Base-by-base conservation (phyloP, 53 echinoderm and acorn worm genomes). In the Crossaster papposus region DNA sequence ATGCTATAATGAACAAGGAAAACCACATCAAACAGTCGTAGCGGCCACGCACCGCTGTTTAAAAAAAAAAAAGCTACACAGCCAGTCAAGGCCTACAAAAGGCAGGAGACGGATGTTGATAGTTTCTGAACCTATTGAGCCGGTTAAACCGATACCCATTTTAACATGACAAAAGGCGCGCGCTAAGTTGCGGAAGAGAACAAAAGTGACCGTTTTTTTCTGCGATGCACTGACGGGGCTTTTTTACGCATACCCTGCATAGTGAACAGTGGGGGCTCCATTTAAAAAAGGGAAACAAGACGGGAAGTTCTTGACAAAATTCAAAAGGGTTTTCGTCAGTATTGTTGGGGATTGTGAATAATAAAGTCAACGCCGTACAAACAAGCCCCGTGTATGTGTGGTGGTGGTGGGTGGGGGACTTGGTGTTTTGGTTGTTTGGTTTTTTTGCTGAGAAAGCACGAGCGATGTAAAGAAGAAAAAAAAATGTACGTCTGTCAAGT, bases 71-170 rank as follows among this genome's bases (percentile, higher is more conserved):
- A 38, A 72, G 70, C 34, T 31, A 36, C 34, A 77, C 55, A 70
- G n/a, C 87, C 87, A 77, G 78, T 88, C 88, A 86, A 68, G 65
- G 77, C 64, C 53, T 38, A 78, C 88, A 77, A 88, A 51, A 31
- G 88, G 36, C n/a, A 64, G 58, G 75, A n/a, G n/a, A n/a, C n/a
- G n/a, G 32, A 70, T 83, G 83, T 83, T 83, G 83, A 83, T 83
- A 83, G 83, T 83, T 83, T 83, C 83, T 83, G 79, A 79, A 71
- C 62, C 81, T n/a, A 81, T 91, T 91, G 91, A 91, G 91, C 86
- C 80, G 68, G 86, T 91, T 91, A 91, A 91, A 91, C 51, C 87
- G 91, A 91, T 91, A 91, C 85, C 85, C 58, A 32, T 77, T 52
- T 88, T 88, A 88, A 75, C 78, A 88, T 88, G 77, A 76, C 65